Percentiles rank a stretch among this genome's conserved stretches.
Conservation (phyloP, 1,140 invertebrate genomes). For the Drosophila aff. region DNA sequence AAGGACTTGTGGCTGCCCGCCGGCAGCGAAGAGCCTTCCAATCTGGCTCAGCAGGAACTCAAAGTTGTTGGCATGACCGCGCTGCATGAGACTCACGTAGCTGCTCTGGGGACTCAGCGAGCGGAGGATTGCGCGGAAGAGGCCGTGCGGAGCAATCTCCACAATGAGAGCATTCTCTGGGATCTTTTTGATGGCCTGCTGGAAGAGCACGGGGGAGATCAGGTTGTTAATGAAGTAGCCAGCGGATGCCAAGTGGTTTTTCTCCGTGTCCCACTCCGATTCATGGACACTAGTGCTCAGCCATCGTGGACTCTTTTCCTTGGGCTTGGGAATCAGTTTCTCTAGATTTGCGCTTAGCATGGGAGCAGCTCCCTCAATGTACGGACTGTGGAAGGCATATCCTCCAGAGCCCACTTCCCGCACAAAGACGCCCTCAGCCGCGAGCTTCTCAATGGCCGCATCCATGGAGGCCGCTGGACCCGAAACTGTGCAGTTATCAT, state of each 20-base stretch:
- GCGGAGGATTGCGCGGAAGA: slow-evolving; percentile 94
- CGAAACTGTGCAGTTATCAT: slow-evolving; percentile 96
- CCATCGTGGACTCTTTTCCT: slow-evolving; percentile 92
- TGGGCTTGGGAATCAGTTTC: slow-evolving; percentile 91
- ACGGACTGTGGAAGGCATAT: slow-evolving; percentile 97
- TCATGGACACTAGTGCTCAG: slow-evolving; percentile 95
- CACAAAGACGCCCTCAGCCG: slow-evolving; percentile 93
- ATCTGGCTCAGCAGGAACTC: slow-evolving; percentile 89
- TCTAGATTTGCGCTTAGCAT: slow-evolving; percentile 91
- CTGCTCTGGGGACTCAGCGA: slow-evolving; percentile 88
- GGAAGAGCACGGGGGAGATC: slow-evolving; percentile 93
- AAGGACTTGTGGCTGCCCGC: slow-evolving; percentile 90
- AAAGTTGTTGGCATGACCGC: slow-evolving; percentile 89
- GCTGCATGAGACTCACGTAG: slow-evolving; percentile 92
- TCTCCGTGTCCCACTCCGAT: slow-evolving; percentile 90
- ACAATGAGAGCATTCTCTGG: slow-evolving; percentile 95
- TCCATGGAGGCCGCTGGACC: slow-evolving; percentile 93
- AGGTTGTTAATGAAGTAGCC: slow-evolving; percentile 99
- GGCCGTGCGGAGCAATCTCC: slow-evolving; percentile 96
- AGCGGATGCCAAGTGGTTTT: slow-evolving; percentile 93
- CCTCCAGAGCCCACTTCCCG: slow-evolving; percentile 94
- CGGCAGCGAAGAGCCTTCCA: slow-evolving; percentile 93
- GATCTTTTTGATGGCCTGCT: slow-evolving; percentile 92
- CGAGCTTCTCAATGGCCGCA: slow-evolving; percentile 86
- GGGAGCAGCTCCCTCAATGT: slow-evolving; percentile 93